These are phyloP conservation scores for Aphodius granarius DNA, from an alignment of 2,888 invertebrate species.

Conservation along the genomic window DNA sequence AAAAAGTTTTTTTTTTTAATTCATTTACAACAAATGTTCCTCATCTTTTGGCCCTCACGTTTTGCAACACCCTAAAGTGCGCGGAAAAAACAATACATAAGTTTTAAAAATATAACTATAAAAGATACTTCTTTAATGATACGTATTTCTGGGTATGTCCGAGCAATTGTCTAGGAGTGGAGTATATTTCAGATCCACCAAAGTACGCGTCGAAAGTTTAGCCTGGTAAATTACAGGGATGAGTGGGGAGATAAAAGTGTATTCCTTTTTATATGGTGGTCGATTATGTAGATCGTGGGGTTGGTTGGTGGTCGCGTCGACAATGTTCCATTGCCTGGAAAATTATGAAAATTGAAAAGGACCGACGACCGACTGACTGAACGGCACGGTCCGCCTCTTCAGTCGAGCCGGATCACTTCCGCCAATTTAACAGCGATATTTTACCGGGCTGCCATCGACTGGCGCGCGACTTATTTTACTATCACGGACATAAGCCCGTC, in stretches of 20 bases:
- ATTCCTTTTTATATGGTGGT: neutral
- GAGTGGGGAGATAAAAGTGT: neutral
- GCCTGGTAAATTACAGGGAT: neutral
- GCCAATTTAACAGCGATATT: slow-evolving; percentile 53
- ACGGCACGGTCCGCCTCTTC: slow-evolving; percentile 23
- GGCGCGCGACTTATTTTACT: slow-evolving; percentile 46
- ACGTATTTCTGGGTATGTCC: neutral
- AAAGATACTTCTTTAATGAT: too few species aligned
- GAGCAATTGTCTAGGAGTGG: neutral
- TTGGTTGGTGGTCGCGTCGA: neutral
- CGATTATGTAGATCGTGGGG: neutral
- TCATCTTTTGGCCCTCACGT: too few species aligned
- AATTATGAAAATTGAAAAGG: slow-evolving; percentile 53
- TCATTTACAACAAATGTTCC: too few species aligned
- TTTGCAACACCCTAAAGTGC: too few species aligned
- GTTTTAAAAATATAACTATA: too few species aligned
- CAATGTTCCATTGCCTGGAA: slow-evolving; percentile 46
- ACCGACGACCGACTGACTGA: slow-evolving; percentile 27
- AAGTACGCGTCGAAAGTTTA: neutral
- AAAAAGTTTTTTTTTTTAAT: too few species aligned
- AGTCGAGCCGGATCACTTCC: slow-evolving; percentile 43
- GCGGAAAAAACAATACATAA: too few species aligned
- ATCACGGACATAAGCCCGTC: slow-evolving; percentile 47
- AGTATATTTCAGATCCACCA: neutral
- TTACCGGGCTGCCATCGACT: slow-evolving; percentile 37